Base-by-base conservation (phyloP, 35 echinoderm and acorn worm species). In the Heliocidaris erythrogramma region DNA sequence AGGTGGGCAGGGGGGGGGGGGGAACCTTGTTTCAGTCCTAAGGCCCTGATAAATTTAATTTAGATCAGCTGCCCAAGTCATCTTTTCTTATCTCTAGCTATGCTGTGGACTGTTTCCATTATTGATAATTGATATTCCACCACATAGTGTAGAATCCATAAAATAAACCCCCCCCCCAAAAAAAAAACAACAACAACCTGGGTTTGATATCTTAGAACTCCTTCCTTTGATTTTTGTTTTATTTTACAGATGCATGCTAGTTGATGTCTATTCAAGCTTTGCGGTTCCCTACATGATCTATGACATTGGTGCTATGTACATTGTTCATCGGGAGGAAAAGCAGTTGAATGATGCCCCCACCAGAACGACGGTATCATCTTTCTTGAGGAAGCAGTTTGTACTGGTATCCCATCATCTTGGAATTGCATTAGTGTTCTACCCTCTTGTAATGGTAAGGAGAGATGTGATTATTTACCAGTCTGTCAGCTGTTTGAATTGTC, bases 271-370 rank as follows among this genome's bases (percentile, higher is more conserved):
- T 30, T 31, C 84, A 24, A 60, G 48, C 30, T 96, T 94, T 52
- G 96, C 86, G 24, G 16, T 94, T 9, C 96, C 96, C 9, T 96
- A 96, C 93, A 96, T 96, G 96, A 49, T 96, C 31, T 96, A 96
- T 59, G 96, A 96, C 48, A 78, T 96, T 35, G 93, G 85, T 92
- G 96, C 96, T 32, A 96, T 96, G 96, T 96, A 90, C 78, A 49
- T 94, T 13, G 88, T 91, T n/a, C 49, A 96, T 69, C 31, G 18
- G 30, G 87, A 87, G n/a, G 88, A 49, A 11, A 96, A 92, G 30
- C 85, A 94, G 21, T 42, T 35, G 9, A 59, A 42, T 16, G 91
- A 94, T 47, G 47, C 61, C 27, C 13, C 87, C 2, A 27, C 27
- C 24, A 47, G n/a, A 47, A 86, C 8, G 42, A 48, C 59, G 6